These are phyloP conservation scores for Sinonovacula constricta DNA, from an alignment of 1,140 invertebrate genomes.

Conservation along the genomic window DNA sequence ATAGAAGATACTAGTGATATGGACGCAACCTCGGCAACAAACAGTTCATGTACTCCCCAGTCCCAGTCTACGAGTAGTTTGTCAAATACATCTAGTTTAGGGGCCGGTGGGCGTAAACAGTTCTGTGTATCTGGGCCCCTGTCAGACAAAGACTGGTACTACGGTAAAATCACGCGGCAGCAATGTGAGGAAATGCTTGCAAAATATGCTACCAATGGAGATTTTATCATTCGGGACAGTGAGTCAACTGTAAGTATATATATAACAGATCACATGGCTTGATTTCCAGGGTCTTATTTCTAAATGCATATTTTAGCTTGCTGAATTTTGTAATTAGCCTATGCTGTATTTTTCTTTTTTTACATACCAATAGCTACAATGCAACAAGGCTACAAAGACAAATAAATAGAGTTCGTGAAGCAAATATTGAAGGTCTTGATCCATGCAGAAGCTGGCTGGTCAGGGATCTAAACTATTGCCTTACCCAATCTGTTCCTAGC, in stretches of 20 bases:
- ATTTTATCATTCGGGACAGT: constrained; percentile 98
- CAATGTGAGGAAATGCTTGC: constrained; percentile 97
- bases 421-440: too few species aligned
- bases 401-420: too few species aligned
- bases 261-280: not conserved
- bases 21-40: constrained; percentile 53
- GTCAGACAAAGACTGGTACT: constrained; percentile 89
- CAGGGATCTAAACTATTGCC: too few species aligned
- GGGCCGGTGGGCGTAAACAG: constrained; percentile 67
- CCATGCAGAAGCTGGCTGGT: too few species aligned
- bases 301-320: constrained; percentile 1
- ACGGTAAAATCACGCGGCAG: constrained; percentile 94
- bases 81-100: constrained; percentile 71
- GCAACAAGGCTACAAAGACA: too few species aligned
- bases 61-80: constrained; percentile 77
- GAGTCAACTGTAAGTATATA: constrained; percentile 95
- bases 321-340: not conserved
- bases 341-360: constrained; percentile 38
- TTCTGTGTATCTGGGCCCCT: constrained; percentile 74
- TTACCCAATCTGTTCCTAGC: too few species aligned
- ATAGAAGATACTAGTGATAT: constrained; percentile 68
- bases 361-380: too few species aligned
- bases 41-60: constrained; percentile 73
- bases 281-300: not conserved
- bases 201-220: constrained; percentile 96